Evolutionary conservation across 2,797 vertebrate genomes (phyloP), one percentile per base, ranked within the genome.

Genomic region (Danio choprae): DNA sequence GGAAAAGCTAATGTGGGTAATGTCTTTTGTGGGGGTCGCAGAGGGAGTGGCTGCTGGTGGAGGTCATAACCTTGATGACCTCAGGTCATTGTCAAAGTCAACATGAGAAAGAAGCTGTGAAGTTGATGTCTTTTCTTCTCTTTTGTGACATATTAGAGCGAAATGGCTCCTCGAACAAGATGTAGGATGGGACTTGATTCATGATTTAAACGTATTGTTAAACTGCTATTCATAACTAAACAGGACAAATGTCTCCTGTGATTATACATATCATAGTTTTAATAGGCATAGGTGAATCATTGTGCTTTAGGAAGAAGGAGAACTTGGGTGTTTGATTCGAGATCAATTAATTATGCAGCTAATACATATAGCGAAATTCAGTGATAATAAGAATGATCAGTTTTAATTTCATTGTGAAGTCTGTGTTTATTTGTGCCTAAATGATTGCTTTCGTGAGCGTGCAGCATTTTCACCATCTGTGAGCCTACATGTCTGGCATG

Each of bases 1-100:
- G 15, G 29, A 29, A 29, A 29, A 29, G 1, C n/a, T 46, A 2
- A 68, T 51, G 20, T 64, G 40, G 18, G 51, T 41, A 20, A 22
- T 53, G 15, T 29, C 18, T 64, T 43, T 67, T 69, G 51, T 38
- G 20, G 51, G 73, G 51, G 51, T 82, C 43, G 13, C 72, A 63
- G 51, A 58, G 82, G 82, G 73, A 80, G 38, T 6, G 58, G 60
- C 63, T 74, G 63, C 67, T 77, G 72, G 18, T 72, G 59, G 55
- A 72, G 78, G 74, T 81, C 70, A 48, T 74, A 64, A 83, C 81
- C 78, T 44, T 74, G 44, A 48, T 22, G 69, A 50, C 58, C 69
- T 36, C 18, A 59, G 73, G 62, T 77, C 77, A 74, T 74, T 85
- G 50, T 62, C 55, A 50, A 62, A 11, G 12, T 51, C 44, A 44